These are phyloP conservation scores for Fragum sueziense DNA, from an alignment of 2,888 invertebrate species.

Conservation along the genomic window DNA sequence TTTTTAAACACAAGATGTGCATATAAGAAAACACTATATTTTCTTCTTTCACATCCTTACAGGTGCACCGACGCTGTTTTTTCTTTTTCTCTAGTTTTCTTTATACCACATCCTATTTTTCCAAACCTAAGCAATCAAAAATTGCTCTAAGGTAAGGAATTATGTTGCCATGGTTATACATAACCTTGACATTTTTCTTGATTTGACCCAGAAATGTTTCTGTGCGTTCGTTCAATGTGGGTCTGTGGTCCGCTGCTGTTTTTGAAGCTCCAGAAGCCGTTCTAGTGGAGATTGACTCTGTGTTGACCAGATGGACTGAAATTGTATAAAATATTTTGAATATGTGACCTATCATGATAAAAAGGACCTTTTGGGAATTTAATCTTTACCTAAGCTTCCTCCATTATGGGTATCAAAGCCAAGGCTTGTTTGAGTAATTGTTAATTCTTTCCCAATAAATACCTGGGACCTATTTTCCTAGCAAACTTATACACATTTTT, in stretches of 20 bases:
- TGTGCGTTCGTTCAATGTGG: slow-evolving; percentile 77
- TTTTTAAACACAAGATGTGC: background rate
- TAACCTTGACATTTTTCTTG: slow-evolving; percentile 38
- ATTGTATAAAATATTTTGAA: slow-evolving; percentile 83
- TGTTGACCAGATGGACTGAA: slow-evolving; percentile 88
- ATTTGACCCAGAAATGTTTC: slow-evolving; percentile 30
- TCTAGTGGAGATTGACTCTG: slow-evolving; percentile 90
- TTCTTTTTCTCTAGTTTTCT: background rate
- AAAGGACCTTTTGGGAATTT: background rate
- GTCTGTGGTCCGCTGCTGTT: slow-evolving; percentile 82
- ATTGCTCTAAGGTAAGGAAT: background rate
- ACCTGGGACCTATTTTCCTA: too few relatives aligned
- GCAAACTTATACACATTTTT: too few relatives aligned
- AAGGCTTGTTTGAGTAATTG: too few relatives aligned
- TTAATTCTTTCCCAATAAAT: too few relatives aligned
- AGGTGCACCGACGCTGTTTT: background rate
- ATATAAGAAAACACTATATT: background rate
- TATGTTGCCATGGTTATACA: slow-evolving; percentile 40
- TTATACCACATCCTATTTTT: background rate
- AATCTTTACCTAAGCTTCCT: too few relatives aligned
- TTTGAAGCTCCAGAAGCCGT: slow-evolving; percentile 91
- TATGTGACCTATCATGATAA: slow-evolving; percentile 87
- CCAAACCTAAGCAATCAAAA: background rate
- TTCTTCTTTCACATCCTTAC: background rate
- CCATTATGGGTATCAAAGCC: too few relatives aligned